Evolutionary conservation across 2,797 vertebrate species (phyloP).

Genomic region (Gymnopithys bicolor): DNA sequence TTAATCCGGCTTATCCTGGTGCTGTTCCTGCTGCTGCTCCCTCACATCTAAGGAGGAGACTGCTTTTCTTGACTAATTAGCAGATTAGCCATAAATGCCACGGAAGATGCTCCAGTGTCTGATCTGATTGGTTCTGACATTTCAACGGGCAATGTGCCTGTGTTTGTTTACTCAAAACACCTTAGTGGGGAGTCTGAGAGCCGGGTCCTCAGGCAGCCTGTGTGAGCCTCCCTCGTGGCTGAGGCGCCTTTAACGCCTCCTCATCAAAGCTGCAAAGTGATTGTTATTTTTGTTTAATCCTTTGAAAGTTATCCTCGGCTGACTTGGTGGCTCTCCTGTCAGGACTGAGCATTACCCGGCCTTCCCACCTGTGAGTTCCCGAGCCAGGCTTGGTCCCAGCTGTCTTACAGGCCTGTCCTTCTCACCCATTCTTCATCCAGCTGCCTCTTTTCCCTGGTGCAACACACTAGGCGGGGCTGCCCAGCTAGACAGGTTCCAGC

Average conservation of each 20-base stretch:
- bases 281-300: not conserved
- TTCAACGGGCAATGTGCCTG: not conserved
- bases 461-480: accelerated
- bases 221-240: not conserved
- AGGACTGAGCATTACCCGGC: accelerated
- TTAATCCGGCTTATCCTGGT: not conserved
- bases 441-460: not conserved
- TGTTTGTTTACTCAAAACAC: not conserved
- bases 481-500: accelerated
- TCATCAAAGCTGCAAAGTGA: not conserved
- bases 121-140: not conserved
- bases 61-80: not conserved
- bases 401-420: not conserved
- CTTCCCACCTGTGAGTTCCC: accelerated
- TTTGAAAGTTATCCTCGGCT: not conserved
- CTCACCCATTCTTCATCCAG: not conserved
- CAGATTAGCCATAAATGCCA: not conserved
- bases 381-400: not conserved
- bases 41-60: not conserved
- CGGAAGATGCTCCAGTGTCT: not conserved
- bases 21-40: not conserved
- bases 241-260: accelerated
- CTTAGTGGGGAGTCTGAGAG: accelerated
- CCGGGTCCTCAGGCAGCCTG: not conserved
- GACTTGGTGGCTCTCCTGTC: not conserved